Conservation (phyloP, 2,888 invertebrate species). For the Hofmannophila pseudospretella region DNA sequence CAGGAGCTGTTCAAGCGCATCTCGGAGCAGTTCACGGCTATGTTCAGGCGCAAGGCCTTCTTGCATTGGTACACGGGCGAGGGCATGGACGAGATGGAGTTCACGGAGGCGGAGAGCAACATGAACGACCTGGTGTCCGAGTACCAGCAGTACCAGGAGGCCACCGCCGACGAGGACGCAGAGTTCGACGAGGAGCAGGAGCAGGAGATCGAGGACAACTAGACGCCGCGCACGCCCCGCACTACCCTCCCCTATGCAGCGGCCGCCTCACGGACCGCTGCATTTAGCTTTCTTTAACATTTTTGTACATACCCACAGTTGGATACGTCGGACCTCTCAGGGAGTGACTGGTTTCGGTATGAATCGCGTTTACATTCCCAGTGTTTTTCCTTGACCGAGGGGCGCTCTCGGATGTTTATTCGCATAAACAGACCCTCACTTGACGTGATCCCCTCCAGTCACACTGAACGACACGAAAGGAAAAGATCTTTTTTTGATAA, state of each 20-base stretch:
- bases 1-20: slow-evolving; percentile 95
- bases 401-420: slow-evolving; percentile 66
- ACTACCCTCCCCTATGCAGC: slow-evolving; percentile 22
- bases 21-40: slow-evolving; percentile 94
- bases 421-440: slow-evolving; percentile 50
- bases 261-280: slow-evolving; percentile 29
- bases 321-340: slow-evolving; percentile 29
- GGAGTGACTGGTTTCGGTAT: slow-evolving; percentile 40
- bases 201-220: slow-evolving; percentile 83
- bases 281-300: slow-evolving; percentile 55
- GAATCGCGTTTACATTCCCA: slow-evolving; percentile 66
- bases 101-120: slow-evolving; percentile 96
- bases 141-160: slow-evolving; percentile 96
- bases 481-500: slow-evolving; percentile 75
- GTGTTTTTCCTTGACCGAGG: slow-evolving; percentile 65
- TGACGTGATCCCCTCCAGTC: slow-evolving; percentile 66
- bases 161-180: slow-evolving; percentile 89
- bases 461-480: slow-evolving; percentile 57
- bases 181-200: slow-evolving; percentile 89
- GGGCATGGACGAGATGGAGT: slow-evolving; percentile 98
- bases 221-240: slow-evolving; percentile 27
- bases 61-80: slow-evolving; percentile 98
- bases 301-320: slow-evolving; percentile 52
- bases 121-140: slow-evolving; percentile 97
- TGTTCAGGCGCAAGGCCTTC: slow-evolving; percentile 98